These are phyloP conservation scores for Netelia virgata DNA, from an alignment of 2,888 invertebrate species.

Conservation along the genomic window DNA sequence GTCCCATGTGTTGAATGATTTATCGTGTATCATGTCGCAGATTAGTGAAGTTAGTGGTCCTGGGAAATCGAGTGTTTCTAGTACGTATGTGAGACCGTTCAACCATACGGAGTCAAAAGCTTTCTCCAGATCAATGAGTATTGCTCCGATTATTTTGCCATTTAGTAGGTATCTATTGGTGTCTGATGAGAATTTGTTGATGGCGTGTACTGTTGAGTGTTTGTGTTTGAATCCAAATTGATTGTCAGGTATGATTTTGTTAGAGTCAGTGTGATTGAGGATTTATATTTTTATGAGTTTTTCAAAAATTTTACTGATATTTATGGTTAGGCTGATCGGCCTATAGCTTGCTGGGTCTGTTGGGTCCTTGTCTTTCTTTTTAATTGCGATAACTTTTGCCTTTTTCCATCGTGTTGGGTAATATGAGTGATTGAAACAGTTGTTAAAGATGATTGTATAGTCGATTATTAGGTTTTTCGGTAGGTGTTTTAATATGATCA, in stretches of 20 bases:
- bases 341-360: slow-evolving; percentile 41
- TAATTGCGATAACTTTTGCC: slow-evolving; percentile 55
- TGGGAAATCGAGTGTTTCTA: background rate
- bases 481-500: slow-evolving; percentile 58
- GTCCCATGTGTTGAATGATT: slow-evolving; percentile 18
- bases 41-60: background rate
- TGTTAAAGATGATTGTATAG: slow-evolving; percentile 56
- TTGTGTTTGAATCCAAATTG: slow-evolving; percentile 53
- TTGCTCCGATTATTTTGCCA: slow-evolving; percentile 44
- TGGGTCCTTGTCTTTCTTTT: slow-evolving; percentile 53
- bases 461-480: background rate
- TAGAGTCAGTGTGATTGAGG: background rate
- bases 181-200: slow-evolving; percentile 3
- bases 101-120: slow-evolving; percentile 19
- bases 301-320: background rate
- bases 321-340: slow-evolving; percentile 62
- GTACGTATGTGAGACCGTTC: slow-evolving; percentile 15
- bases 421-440: slow-evolving; percentile 46
- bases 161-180: slow-evolving; percentile 40
- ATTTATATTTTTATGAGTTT: slow-evolving; percentile 41
- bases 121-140: no score
- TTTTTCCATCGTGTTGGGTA: slow-evolving; percentile 55
- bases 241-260: slow-evolving; percentile 3
- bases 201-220: slow-evolving; percentile 58
- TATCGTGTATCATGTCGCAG: slow-evolving; percentile 18